Conservation (phyloP, 2,888 invertebrate genomes). For the Phorcus lineatus region DNA sequence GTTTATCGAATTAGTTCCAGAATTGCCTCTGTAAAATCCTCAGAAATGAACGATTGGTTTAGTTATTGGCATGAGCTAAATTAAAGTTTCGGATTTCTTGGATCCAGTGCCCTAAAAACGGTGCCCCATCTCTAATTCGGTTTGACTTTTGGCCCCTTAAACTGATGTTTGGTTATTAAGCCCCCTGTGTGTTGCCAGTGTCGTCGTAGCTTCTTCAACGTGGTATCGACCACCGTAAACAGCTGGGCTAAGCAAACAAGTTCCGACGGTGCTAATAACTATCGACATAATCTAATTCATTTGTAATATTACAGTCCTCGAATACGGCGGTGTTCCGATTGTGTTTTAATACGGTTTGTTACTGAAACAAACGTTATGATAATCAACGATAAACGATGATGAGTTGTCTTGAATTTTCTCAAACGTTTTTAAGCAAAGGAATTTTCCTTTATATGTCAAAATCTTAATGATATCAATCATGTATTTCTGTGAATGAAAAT, state of each 20-base stretch:
- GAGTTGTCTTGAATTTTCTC: too few relatives aligned
- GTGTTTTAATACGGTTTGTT: too few relatives aligned
- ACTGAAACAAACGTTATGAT: too few relatives aligned
- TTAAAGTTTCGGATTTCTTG: constrained; percentile 12
- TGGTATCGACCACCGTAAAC: constrained; percentile 5
- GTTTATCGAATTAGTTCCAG: not conserved
- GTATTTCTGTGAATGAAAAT: too few relatives aligned
- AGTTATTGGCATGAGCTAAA: constrained; percentile 8
- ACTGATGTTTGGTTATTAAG: not conserved
- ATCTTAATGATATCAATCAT: too few relatives aligned
- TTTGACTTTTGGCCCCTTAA: constrained; percentile 14
- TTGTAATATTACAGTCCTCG: not conserved
- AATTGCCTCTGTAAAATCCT: constrained; percentile 15
- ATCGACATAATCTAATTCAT: not conserved
- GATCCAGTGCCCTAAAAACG: not conserved
- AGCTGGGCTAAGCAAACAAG: not conserved
- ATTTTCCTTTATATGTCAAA: too few relatives aligned
- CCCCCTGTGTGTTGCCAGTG: not conserved
- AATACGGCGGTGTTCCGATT: too few relatives aligned
- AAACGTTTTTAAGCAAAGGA: too few relatives aligned
- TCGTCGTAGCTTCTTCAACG: not conserved
- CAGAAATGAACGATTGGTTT: constrained; percentile 8
- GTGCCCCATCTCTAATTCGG: not conserved
- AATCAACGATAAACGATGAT: too few relatives aligned
- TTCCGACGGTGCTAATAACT: not conserved